Base-by-base conservation (phyloP, 1,140 invertebrate species). In the Panagrolaimus sp. region DNA sequence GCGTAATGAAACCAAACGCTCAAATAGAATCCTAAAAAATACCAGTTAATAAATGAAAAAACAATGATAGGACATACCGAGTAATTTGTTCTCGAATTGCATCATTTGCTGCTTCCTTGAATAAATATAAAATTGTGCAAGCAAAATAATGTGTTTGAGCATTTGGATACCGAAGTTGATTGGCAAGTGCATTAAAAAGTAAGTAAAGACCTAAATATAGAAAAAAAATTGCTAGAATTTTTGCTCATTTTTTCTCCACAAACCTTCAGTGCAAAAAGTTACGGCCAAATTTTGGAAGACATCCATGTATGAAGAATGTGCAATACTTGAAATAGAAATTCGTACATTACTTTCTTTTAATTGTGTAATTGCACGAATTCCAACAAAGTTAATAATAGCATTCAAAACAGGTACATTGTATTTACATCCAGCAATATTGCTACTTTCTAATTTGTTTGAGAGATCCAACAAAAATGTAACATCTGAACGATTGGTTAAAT, bases 101-200 rank as follows among this genome's bases (percentile, higher is more conserved):
- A 85, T 98, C 93, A 0, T 91, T 91, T 78, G 97, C 96, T 14
- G 94, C 93, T 84, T 98, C 94, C n/a, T 91, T 91, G 84, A 99
- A 99, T 61, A 99, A 85, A 83, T 97, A 96, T 23, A 99, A 87
- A 2, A 99, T 87, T 9, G 92, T 92, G 83, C 94, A 96, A 75
- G 93, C 96, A 86, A 98, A 99, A 86, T 98, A 99, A 86, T 98
- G 94, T 0, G 96, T 99, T 84, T 99, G 95, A 76, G 92, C 96
- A 85, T 98, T 99, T 0, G 96, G 96, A 85, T 97, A 99, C 4
- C 96, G 88, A 74, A 99, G 85, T 82, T 99, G 96, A 86, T 99
- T 98, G 27, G 93, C 93, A 74, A 99, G 93, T 0, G 95, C 93
- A 84, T 98, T 99, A 76, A 99, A 87, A 84, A 98, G 96, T 74